A percentile compares a stretch with the other conserved stretches of the same genome.
These are phyloP conservation scores for Camarhynchus parvulus DNA, from an alignment of 2,113 vertebrate genomes.

Conservation along the genomic window DNA sequence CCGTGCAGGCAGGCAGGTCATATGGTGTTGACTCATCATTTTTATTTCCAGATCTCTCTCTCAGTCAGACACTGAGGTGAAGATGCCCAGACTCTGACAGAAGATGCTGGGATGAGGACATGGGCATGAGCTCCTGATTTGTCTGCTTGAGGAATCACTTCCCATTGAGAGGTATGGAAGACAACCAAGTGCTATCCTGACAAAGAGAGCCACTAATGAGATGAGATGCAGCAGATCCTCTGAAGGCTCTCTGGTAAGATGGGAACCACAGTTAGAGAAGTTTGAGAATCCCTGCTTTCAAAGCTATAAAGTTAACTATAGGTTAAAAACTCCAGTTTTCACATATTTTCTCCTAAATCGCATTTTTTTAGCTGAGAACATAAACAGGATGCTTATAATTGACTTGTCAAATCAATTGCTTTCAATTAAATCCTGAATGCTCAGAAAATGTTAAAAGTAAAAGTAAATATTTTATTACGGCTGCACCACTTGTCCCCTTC, in stretches of 20 bases:
- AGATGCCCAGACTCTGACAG: background rate
- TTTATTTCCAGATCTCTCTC: background rate
- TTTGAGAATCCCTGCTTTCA: background rate
- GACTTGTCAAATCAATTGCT: background rate
- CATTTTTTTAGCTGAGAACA: conserved; percentile 8
- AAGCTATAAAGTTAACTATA: background rate
- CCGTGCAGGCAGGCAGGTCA: background rate
- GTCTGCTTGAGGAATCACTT: background rate
- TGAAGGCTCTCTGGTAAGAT: background rate
- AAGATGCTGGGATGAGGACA: background rate
- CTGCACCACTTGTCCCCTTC: background rate
- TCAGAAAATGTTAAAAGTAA: background rate
- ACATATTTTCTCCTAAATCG: background rate
- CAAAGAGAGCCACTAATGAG: background rate
- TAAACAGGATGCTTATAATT: background rate
- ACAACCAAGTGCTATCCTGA: background rate
- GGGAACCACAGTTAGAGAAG: background rate
- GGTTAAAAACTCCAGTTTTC: background rate
- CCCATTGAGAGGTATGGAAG: background rate
- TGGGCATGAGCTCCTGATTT: background rate
- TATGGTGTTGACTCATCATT: background rate
- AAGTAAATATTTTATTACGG: background rate
- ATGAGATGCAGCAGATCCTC: background rate
- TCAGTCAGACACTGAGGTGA: background rate
- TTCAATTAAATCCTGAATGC: background rate